Percentiles rank a stretch among this genome's conserved stretches.
phyloP scores from a whole-genome alignment of 2,888 invertebrate species.

The Cryptophagus acutangulus region DNA sequence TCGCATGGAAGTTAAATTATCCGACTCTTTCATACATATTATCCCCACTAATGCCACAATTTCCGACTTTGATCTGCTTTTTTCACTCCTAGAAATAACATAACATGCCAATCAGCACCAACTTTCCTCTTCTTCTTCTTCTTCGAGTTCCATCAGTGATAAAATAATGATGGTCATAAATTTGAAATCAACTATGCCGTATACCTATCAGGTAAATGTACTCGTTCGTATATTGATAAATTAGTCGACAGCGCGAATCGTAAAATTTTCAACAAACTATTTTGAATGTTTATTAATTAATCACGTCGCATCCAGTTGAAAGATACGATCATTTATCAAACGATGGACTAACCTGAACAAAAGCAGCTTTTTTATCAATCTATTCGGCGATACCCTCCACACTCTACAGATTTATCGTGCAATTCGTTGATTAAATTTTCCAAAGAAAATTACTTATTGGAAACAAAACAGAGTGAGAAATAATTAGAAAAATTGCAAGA shows the following conservation, averaged over 20 bases:
- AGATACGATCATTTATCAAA: slow-evolving; percentile 41
- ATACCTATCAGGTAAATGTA: not conserved
- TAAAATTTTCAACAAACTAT: slow-evolving; percentile 32
- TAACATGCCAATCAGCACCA: too few relatives aligned
- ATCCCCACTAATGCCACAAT: slow-evolving; percentile 21
- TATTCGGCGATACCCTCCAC: slow-evolving; percentile 5
- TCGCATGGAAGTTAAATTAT: slow-evolving; percentile 25
- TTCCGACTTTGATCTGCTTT: slow-evolving; percentile 19
- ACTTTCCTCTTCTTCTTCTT: too few relatives aligned
- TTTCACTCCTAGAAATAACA: too few relatives aligned
- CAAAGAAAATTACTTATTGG: slow-evolving; percentile 2
- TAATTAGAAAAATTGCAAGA: too few relatives aligned
- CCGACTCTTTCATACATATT: slow-evolving; percentile 27
- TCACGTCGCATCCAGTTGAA: slow-evolving; percentile 33
- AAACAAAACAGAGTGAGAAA: too few relatives aligned
- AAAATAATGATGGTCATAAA: slow-evolving; percentile 15
- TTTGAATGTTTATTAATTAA: slow-evolving; percentile 42
- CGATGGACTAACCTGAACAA: slow-evolving; percentile 28
- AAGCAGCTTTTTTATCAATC: slow-evolving; percentile 34
- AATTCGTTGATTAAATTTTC: slow-evolving; percentile 1
- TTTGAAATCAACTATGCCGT: too few relatives aligned
- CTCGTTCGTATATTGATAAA: slow-evolving; percentile 19
- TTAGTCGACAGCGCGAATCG: slow-evolving; percentile 15
- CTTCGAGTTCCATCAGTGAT: too few relatives aligned
- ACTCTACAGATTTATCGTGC: too few relatives aligned